phyloP scores from a whole-genome alignment of 2,888 invertebrate species.

The Saturnia pavonia region DNA sequence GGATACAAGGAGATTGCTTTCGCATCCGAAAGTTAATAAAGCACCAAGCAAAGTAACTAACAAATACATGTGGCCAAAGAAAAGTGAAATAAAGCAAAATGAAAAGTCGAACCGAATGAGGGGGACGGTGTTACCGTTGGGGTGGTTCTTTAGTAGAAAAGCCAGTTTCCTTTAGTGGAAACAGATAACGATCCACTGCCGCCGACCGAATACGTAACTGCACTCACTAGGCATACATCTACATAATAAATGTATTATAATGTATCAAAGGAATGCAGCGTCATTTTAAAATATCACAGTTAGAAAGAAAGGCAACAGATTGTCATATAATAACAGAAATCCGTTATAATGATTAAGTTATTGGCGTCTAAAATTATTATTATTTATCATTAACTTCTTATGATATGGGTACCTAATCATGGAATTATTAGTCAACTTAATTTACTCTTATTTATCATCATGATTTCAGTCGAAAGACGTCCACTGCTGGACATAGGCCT shows the following conservation, averaged over 20 bases:
- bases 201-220: constrained; percentile 80
- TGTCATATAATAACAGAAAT: background rate
- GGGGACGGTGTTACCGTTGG: constrained; percentile 61
- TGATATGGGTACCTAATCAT: too few species aligned
- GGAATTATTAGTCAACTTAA: too few species aligned
- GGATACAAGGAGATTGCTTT: background rate
- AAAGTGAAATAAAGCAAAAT: constrained; percentile 80
- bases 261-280: background rate
- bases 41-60: constrained; percentile 74
- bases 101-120: constrained; percentile 61
- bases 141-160: constrained; percentile 78
- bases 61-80: constrained; percentile 77
- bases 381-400: background rate
- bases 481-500: too few species aligned
- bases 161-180: constrained; percentile 81
- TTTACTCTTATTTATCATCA: too few species aligned
- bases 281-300: background rate
- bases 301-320: background rate
- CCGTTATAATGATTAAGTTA: background rate
- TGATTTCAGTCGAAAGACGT: too few species aligned
- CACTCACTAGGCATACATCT: constrained; percentile 71
- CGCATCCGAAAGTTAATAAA: constrained; percentile 48
- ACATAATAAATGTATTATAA: constrained; percentile 49
- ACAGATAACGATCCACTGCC: constrained; percentile 81
- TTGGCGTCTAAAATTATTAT: background rate